Percentiles rank a stretch among this genome's conserved stretches.
phyloP scores from a whole-genome alignment of 2,113 vertebrate genomes.

The Lagopus muta region DNA sequence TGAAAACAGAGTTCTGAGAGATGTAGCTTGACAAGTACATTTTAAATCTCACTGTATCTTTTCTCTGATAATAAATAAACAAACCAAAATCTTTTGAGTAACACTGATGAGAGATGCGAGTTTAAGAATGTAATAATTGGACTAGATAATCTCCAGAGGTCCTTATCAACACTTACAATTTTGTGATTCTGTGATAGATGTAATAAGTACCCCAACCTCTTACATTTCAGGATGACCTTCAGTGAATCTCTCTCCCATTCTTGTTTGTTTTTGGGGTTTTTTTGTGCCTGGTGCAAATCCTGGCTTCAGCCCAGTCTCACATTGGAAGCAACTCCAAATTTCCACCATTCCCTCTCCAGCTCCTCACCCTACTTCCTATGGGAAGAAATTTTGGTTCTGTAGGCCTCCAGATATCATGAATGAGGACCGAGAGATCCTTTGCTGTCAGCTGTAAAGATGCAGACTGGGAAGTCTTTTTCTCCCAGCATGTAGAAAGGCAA shows the following conservation, averaged over 20 bases:
- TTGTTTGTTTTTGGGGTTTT: not conserved
- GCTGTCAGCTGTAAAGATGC: not conserved
- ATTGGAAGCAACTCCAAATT: not conserved
- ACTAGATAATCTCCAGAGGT: no score
- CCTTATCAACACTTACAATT: no score
- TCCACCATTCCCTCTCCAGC: not conserved
- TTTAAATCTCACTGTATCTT: not conserved
- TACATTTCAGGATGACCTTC: not conserved
- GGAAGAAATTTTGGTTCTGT: not conserved
- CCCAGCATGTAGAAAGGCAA: not conserved
- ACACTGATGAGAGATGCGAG: not conserved
- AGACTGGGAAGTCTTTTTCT: not conserved
- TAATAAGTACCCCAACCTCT: not conserved
- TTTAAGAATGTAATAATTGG: not conserved
- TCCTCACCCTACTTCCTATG: not conserved
- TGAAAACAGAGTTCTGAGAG: not conserved
- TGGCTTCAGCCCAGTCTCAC: rapidly evolving
- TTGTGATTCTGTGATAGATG: no score
- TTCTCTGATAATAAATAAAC: not conserved
- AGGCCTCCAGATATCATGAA: not conserved
- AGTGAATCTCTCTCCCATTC: not conserved
- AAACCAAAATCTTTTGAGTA: not conserved
- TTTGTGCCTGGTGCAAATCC: not conserved
- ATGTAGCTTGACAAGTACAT: not conserved
- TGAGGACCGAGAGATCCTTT: not conserved